Percentiles rank a stretch among this genome's conserved stretches.
phyloP scores from a whole-genome alignment of 2,113 vertebrate genomes.

The Phocoena sinus region DNA sequence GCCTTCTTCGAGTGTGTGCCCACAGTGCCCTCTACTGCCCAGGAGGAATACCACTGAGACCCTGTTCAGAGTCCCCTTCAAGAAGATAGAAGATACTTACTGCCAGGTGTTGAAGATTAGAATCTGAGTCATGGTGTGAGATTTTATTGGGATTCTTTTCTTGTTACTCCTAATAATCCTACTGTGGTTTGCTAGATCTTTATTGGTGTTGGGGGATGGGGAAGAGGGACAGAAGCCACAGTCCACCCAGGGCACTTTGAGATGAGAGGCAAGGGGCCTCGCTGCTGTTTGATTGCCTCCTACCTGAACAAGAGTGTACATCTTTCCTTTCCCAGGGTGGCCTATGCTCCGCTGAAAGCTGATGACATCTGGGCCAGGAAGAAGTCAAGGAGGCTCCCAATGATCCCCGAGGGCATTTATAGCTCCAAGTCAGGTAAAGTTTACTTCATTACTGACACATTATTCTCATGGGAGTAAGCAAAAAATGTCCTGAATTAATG shows the following conservation, averaged over 20 bases:
- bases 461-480: not conserved
- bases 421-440: constrained; percentile 84
- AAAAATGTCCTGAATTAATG: not conserved
- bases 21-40: not conserved
- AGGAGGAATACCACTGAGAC: not conserved
- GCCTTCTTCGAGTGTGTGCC: not conserved
- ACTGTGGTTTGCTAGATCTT: not conserved
- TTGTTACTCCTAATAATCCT: not conserved
- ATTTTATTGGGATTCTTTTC: not conserved
- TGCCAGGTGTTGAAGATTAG: not conserved
- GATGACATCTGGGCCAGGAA: constrained; percentile 28
- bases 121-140: not conserved
- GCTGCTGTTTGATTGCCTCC: not conserved
- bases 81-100: not conserved
- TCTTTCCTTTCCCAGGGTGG: constrained; percentile 43
- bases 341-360: constrained; percentile 14
- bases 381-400: constrained; percentile 78
- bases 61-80: not conserved
- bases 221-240: not conserved
- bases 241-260: too few relatives aligned
- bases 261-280: not conserved
- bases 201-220: not conserved
- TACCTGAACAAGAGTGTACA: not conserved
- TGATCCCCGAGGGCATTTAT: constrained; percentile 84
- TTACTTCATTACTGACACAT: not conserved